Conservation (phyloP, 2,888 invertebrate species). For the Drosophila dives region DNA sequence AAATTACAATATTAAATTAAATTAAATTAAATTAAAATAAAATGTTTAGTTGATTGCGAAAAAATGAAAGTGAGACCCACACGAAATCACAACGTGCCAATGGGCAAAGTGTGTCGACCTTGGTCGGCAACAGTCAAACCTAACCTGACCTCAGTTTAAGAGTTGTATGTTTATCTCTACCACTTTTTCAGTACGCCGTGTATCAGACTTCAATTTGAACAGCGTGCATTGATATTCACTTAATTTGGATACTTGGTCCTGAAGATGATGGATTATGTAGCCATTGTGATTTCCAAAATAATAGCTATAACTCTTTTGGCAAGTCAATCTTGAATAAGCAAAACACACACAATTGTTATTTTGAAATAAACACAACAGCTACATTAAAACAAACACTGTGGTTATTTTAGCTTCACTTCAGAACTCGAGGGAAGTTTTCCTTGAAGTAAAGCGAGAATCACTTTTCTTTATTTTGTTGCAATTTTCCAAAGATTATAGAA, state of each 20-base stretch:
- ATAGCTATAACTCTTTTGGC: background rate
- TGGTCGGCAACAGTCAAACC: no score
- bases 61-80: background rate
- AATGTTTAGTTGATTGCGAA: background rate
- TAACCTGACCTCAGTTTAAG: conserved; percentile 17
- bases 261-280: conserved; percentile 65
- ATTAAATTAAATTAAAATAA: no score
- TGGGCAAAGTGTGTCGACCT: no score
- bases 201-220: conserved; percentile 38
- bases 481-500: conserved; percentile 27
- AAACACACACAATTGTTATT: background rate
- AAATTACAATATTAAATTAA: no score
- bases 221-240: conserved; percentile 46
- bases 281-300: conserved; percentile 7
- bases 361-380: background rate
- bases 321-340: background rate
- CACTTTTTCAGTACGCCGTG: conserved; percentile 42
- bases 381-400: background rate
- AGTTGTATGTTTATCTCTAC: conserved; percentile 33
- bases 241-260: conserved; percentile 23
- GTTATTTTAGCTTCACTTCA: background rate
- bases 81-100: no score
- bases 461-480: conserved; percentile 32
- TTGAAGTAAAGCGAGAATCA: conserved; percentile 3
- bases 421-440: background rate